Evolutionary conservation across 2,113 vertebrate species (phyloP), one percentile per base, ranked within the genome.

Genomic region (Rhinogobius similis): DNA sequence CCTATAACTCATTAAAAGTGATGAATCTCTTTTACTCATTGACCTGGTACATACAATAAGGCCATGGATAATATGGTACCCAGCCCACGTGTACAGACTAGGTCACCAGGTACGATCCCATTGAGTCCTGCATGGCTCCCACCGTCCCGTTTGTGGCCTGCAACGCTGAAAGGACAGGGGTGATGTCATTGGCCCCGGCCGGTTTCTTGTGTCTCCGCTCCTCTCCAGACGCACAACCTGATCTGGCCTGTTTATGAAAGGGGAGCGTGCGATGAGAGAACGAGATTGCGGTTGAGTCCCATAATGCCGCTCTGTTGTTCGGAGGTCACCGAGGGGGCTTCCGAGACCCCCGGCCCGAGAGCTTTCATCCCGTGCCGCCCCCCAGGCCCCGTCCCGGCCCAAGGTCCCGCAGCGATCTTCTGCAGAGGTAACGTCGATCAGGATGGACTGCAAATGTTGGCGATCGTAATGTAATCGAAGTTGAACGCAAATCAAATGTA

Each of bases 171-270:
- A 16, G 53, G 26, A 53, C 23, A 23, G 41, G 23, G 48, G 20
- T 71, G 58, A 79, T 71, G 70, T 85, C 26, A 78, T 65, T 32
- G 46, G 58, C 36, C 38, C 68, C 23, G 36, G 12, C 39, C 62
- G n/a, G 44, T 64, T 53, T 64, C 76, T 75, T 24, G 1, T 61
- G 69, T 70, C 68, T 41, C 58, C 3, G 48, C 41, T 1, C 20
- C 21, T 82, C 52, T 63, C 27, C 61, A 55, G 38, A 62, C 29
- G 18, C 23, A 73, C 21, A 83, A 87, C 66, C 72, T 5, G 73
- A 85, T 38, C 52, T 36, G 48, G 46, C 8, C 18, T 62, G 63
- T 75, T 77, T 68, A 76, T 83, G 66, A 81, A 67, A 77, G 52
- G 46, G 66, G 65, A 43, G 78, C 58, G 48, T 43, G 67, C 23